Evolutionary conservation across 2,888 invertebrate genomes (phyloP), one percentile per base, ranked within the genome.

Genomic region (Dolomedes plantarius): DNA sequence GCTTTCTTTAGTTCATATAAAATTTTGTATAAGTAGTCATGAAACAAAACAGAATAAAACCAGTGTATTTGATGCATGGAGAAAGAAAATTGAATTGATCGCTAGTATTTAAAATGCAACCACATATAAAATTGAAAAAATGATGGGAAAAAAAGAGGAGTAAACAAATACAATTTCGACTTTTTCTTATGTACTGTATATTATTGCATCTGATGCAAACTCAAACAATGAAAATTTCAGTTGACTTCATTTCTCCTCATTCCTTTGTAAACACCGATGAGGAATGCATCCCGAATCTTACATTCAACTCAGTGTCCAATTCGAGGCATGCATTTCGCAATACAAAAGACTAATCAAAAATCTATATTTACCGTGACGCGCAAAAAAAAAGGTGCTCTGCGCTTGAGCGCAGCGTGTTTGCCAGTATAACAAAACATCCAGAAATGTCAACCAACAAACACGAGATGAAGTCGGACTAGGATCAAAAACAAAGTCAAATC

Each of bases 401-500:
- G 56, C 16, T 46, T 46, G 9, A 46, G 16, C 7, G 46, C n/a
- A 9, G 56, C 9, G 56, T 56, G 23, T 56, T 56, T 56, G 23
- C 23, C 23, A 1, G 23, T 23, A 56, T 56, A 56, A 56, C 11
- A 56, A 56, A 56, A 23, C 56, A 23, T 56, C 16, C 23, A 23
- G 56, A 56, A 56, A 56, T 56, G 23, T 23, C 56, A 23, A 56
- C 23, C 56, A 3, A 23, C 56, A 56, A 56, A 56, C 56, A 56
- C 3, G 5, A 56, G 23, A 56, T 56, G 56, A 46, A 46, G 9
- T 46, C 46, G 16, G 56, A 56, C 3, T 23, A 23, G 23, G 56
- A 56, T 23, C 56, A 23, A 56, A 23, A 56, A 56, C 56, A 56
- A 67, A 67, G 32, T 36, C 67, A 32, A 67, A 67, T 67, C 67